Evolutionary conservation across 2,797 vertebrate species (phyloP).

Genomic region (Lepilemur septentrionalis): DNA sequence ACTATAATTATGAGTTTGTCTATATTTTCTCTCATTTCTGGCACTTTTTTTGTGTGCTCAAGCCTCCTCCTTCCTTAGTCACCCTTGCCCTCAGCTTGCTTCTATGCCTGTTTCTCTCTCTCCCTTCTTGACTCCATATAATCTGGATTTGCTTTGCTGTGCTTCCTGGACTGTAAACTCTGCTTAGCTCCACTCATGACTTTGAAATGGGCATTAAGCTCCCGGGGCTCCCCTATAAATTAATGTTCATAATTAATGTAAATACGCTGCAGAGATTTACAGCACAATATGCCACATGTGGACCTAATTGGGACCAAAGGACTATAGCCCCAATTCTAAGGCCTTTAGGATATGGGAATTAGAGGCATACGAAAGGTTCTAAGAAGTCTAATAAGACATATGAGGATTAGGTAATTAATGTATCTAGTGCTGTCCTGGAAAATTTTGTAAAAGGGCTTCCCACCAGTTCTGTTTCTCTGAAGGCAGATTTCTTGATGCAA

Average conservation of each 20-base stretch:
- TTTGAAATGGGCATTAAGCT: constrained; percentile 42
- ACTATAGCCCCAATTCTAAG: constrained; percentile 43
- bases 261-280: constrained; percentile 37
- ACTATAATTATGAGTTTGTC: neutral
- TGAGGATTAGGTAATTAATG: constrained; percentile 59
- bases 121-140: neutral
- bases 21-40: neutral
- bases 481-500: constrained; percentile 39
- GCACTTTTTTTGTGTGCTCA: neutral
- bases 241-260: constrained; percentile 72
- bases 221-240: constrained; percentile 51
- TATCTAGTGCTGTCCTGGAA: constrained; percentile 30
- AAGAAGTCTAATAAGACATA: constrained; percentile 57
- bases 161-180: neutral
- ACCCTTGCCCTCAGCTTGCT: neutral
- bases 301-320: constrained; percentile 60
- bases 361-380: neutral
- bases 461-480: neutral
- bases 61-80: neutral
- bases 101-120: neutral
- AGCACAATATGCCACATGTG: constrained; percentile 35
- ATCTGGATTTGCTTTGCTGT: neutral
- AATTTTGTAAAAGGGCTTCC: constrained; percentile 24
- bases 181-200: neutral
- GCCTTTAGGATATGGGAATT: constrained; percentile 57